Percentiles rank a stretch among this genome's conserved stretches.
Evolutionary conservation across 1,140 invertebrate genomes (phyloP).

Genomic region (Orchestia grillus): DNA sequence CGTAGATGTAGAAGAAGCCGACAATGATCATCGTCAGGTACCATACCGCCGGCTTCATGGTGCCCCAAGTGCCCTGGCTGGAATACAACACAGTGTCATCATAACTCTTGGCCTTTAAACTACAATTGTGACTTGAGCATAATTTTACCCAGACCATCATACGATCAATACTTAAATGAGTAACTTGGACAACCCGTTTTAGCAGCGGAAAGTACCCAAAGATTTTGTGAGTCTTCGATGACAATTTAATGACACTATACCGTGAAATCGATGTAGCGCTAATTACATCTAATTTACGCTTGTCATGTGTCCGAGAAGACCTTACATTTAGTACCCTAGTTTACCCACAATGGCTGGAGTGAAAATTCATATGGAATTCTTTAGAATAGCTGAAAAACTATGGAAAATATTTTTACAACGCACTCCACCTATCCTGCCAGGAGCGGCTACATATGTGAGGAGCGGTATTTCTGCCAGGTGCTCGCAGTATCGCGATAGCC

Average conservation of each 20-base stretch:
- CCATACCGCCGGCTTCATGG: constrained; percentile 73
- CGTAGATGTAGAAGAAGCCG: constrained; percentile 72
- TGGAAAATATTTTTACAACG: background rate
- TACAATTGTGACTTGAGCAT: background rate
- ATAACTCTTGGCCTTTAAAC: background rate
- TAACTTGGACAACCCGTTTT: background rate
- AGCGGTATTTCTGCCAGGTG: too few species aligned
- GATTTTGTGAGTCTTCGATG: background rate
- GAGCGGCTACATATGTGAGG: too few species aligned
- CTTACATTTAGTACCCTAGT: background rate
- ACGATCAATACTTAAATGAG: background rate
- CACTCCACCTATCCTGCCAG: too few species aligned
- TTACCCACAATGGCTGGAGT: background rate
- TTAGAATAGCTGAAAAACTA: background rate
- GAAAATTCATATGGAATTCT: background rate
- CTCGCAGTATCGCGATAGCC: too few species aligned
- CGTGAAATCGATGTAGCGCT: background rate
- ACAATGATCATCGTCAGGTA: constrained; percentile 72
- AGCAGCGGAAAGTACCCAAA: background rate
- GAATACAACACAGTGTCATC: background rate
- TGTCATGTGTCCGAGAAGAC: background rate
- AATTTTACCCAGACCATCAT: background rate
- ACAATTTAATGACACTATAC: background rate
- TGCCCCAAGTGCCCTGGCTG: constrained; percentile 65
- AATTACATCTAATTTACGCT: background rate